A percentile compares a stretch with the other conserved stretches of the same genome.
phyloP scores from a whole-genome alignment of 2,888 invertebrate genomes.

The Hypselothyrea guttata region DNA sequence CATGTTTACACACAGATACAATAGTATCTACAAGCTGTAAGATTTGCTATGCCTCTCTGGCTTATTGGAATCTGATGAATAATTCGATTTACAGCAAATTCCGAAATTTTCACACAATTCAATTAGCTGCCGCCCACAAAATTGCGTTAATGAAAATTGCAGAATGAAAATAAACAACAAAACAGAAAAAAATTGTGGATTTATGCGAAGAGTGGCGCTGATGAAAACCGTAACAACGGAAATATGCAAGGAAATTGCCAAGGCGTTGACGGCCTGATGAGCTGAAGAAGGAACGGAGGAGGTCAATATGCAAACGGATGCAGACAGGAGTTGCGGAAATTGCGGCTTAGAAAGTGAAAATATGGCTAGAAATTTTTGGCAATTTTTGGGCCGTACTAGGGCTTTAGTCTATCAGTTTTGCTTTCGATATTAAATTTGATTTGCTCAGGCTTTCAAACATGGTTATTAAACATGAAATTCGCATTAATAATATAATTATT shows the following conservation, averaged over 20 bases:
- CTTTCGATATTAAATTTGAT: conserved; percentile 7
- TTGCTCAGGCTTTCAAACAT: not conserved
- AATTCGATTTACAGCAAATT: conserved; percentile 31
- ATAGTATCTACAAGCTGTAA: not conserved
- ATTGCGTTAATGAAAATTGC: conserved; percentile 63
- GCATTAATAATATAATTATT: conserved; percentile 77
- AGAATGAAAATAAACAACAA: conserved; percentile 58
- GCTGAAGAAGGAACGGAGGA: conserved; percentile 1
- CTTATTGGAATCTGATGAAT: not conserved
- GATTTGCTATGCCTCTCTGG: not conserved
- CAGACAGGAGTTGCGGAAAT: conserved; percentile 50
- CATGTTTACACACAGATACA: too few relatives aligned
- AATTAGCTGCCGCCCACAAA: conserved; percentile 70
- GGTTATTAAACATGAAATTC: conserved; percentile 54
- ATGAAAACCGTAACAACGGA: conserved; percentile 76
- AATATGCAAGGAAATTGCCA: conserved; percentile 81
- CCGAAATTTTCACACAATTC: conserved; percentile 64
- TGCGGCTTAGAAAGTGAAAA: conserved; percentile 44
- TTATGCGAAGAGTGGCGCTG: conserved; percentile 33
- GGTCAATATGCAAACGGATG: conserved; percentile 26
- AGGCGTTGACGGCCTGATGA: conserved; percentile 61
- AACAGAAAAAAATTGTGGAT: conserved; percentile 21
- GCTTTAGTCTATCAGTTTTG: too few relatives aligned
- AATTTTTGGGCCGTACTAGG: not conserved
- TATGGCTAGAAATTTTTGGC: not conserved